phyloP scores from a whole-genome alignment of 2,797 vertebrate species.

The Menidia menidia region DNA sequence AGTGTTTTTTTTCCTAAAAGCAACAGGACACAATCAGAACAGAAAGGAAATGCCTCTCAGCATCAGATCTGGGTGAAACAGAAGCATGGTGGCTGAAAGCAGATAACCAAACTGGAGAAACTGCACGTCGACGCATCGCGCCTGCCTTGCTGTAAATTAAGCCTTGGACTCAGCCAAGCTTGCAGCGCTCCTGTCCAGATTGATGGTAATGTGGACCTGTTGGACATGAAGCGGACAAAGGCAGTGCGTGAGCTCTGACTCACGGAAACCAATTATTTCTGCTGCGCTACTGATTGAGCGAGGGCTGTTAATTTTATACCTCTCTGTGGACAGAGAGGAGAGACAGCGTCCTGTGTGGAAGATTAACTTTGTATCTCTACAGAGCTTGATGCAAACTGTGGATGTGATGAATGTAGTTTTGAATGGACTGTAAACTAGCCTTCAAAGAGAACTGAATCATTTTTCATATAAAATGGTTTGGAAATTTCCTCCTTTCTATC shows the following conservation, averaged over 20 bases:
- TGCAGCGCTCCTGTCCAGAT: constrained; percentile 61
- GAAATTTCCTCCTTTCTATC: background rate
- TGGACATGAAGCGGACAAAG: constrained; percentile 34
- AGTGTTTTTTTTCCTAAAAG: no score
- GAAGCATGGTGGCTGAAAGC: constrained; percentile 39
- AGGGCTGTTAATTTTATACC: constrained; percentile 11
- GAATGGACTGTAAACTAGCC: background rate
- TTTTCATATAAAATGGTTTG: background rate
- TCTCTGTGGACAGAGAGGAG: background rate
- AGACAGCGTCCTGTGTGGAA: background rate
- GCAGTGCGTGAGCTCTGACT: constrained; percentile 16
- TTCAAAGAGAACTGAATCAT: background rate
- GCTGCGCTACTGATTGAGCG: constrained; percentile 37
- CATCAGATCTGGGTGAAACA: background rate
- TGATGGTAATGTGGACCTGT: constrained; percentile 62
- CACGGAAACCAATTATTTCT: constrained; percentile 34
- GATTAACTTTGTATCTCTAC: background rate
- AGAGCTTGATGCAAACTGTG: background rate
- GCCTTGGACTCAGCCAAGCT: constrained; percentile 63
- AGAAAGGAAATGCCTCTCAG: no score
- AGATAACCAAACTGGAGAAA: constrained; percentile 40
- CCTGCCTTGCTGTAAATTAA: constrained; percentile 67
- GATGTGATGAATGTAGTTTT: background rate
- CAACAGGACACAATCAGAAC: no score
- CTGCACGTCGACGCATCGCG: constrained; percentile 39